A percentile compares a stretch with the other conserved stretches of the same genome.
phyloP scores from a whole-genome alignment of 2,888 invertebrate genomes.

The Ophonus ardosiacus region DNA sequence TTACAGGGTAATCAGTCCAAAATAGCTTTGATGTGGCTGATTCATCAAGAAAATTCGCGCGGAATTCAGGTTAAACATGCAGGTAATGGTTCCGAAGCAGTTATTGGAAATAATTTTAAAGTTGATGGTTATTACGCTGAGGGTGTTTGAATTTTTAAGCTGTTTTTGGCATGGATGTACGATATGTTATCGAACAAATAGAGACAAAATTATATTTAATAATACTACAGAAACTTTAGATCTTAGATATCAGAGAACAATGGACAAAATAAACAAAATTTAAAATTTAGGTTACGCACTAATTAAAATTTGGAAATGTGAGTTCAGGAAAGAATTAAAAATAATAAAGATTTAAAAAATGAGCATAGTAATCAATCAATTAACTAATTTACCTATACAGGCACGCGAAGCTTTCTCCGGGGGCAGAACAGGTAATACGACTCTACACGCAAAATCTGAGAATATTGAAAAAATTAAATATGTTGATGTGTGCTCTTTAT shows the following conservation, averaged over 20 bases:
- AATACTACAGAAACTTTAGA: conserved; percentile 22
- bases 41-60: conserved; percentile 62
- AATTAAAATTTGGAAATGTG: conserved; percentile 38
- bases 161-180: background rate
- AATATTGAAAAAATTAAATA: conserved; percentile 51
- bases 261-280: background rate
- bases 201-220: conserved; percentile 14
- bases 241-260: background rate
- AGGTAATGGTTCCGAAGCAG: conserved; percentile 50
- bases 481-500: conserved; percentile 49
- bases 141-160: background rate
- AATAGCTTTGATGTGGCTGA: conserved; percentile 65
- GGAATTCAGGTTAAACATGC: conserved; percentile 58
- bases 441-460: conserved; percentile 11
- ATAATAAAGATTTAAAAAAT: too few relatives aligned
- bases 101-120: background rate
- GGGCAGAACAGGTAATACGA: conserved; percentile 24
- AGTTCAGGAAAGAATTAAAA: background rate
- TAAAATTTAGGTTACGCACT: conserved; percentile 13
- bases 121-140: conserved; percentile 20
- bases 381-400: conserved; percentile 17
- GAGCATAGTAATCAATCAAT: too few relatives aligned
- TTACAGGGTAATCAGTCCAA: conserved; percentile 67
- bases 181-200: conserved; percentile 2
- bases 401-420: conserved; percentile 43